Conservation (phyloP, 2,113 vertebrate species). For the Cygnus atratus region DNA sequence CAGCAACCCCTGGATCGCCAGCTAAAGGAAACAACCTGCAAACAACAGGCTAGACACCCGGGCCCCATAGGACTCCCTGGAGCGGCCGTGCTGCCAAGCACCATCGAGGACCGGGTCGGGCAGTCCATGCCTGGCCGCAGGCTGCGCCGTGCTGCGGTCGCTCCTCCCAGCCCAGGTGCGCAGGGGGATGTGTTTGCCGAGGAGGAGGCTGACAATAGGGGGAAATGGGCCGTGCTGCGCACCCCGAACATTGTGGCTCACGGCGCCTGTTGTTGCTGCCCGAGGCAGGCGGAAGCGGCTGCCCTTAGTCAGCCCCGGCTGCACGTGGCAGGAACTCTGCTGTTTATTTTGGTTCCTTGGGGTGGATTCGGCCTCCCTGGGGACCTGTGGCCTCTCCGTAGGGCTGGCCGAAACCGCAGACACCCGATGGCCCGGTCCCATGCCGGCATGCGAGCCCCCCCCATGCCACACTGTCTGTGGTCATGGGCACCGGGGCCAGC, state of each 20-base stretch:
- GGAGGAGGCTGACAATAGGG: conserved; percentile 73
- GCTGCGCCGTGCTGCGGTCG: not conserved
- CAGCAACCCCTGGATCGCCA: not conserved
- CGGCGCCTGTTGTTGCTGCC: not conserved
- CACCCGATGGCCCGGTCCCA: not conserved
- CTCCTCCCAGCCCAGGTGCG: conserved; percentile 66
- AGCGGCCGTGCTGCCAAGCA: not conserved
- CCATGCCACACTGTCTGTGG: no score
- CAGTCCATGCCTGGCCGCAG: not conserved
- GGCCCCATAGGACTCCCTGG: not conserved
- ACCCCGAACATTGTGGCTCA: not conserved
- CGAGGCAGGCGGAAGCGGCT: conserved; percentile 52
- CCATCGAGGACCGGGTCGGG: not conserved
- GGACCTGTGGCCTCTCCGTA: not conserved
- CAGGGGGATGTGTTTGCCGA: conserved; percentile 40
- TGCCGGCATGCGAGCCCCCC: not conserved
- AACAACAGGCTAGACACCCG: not conserved
- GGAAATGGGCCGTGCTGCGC: conserved; percentile 67
- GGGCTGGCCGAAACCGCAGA: not conserved
- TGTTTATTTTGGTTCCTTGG: conserved; percentile 60
- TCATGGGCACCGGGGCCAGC: fast-evolving
- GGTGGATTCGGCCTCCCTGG: not conserved
- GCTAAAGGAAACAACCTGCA: not conserved
- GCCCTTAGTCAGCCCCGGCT: conserved; percentile 74
- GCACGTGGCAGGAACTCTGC: conserved; percentile 68